Evolutionary conservation across 2,797 vertebrate species (phyloP).

Genomic region (Percopsis omiscomaycus): DNA sequence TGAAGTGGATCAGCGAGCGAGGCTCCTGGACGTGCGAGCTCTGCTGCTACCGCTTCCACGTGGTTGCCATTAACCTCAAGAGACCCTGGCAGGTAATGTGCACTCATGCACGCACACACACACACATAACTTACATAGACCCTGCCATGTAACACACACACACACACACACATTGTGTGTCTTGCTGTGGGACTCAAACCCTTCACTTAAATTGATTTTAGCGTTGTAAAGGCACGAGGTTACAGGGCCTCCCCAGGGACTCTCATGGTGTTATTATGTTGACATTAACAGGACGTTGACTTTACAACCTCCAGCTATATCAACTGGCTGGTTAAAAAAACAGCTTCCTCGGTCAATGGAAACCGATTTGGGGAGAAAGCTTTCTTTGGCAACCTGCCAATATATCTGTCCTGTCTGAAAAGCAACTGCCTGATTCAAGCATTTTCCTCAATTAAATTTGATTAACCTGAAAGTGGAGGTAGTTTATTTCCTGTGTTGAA

Average conservation of each 20-base stretch:
- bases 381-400: neutral
- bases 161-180: too few relatives aligned
- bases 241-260: neutral
- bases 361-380: neutral
- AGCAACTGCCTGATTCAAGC: too few relatives aligned
- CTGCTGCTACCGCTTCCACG: conserved; percentile 93
- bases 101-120: neutral
- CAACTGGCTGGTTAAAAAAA: conserved; percentile 12
- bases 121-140: neutral
- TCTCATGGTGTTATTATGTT: conserved; percentile 15
- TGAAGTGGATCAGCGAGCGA: conserved; percentile 96
- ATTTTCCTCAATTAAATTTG: too few relatives aligned
- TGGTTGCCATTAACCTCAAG: conserved; percentile 94
- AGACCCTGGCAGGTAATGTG: conserved; percentile 88
- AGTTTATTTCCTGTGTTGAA: too few relatives aligned
- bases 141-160: too few relatives aligned
- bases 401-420: neutral
- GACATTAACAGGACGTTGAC: conserved; percentile 28
- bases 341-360: conserved; percentile 1
- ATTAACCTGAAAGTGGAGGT: too few relatives aligned
- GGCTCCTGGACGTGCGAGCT: conserved; percentile 95
- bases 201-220: neutral
- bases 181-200: neutral
- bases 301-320: conserved; percentile 27
- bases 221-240: conserved; percentile 1